Percentiles rank a stretch among this genome's conserved stretches.
phyloP scores from a whole-genome alignment of 2,888 invertebrate species.

The Drosophila setosimentum region DNA sequence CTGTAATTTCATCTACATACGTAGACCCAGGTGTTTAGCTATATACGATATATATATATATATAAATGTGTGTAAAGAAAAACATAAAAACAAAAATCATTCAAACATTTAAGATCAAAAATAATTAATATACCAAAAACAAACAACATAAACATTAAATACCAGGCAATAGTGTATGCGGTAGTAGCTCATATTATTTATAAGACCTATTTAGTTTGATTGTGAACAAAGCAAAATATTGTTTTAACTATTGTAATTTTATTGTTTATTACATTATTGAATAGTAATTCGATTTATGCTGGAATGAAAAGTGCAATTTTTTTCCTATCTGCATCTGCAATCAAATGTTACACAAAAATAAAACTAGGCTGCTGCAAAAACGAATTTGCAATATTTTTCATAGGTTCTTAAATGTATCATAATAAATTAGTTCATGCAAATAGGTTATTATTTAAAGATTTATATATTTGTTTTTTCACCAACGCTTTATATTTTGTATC shows the following conservation, averaged over 20 bases:
- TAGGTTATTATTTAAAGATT: background rate
- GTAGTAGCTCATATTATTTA: slow-evolving; percentile 50
- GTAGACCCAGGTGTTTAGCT: slow-evolving; percentile 40
- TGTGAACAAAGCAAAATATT: slow-evolving; percentile 36
- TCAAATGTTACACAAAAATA: background rate
- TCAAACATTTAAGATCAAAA: slow-evolving; percentile 60
- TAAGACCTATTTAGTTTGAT: slow-evolving; percentile 52
- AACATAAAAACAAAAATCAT: slow-evolving; percentile 26
- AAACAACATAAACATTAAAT: slow-evolving; percentile 34
- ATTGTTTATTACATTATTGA: background rate
- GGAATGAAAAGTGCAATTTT: slow-evolving; percentile 20
- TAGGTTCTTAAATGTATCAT: slow-evolving; percentile 1
- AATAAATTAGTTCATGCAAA: background rate
- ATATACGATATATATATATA: slow-evolving; percentile 30
- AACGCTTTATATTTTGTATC: slow-evolving; percentile 4
- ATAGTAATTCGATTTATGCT: slow-evolving; percentile 19
- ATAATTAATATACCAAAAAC: slow-evolving; percentile 63
- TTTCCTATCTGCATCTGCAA: slow-evolving; percentile 9
- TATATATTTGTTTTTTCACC: slow-evolving; percentile 2
- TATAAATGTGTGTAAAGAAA: slow-evolving; percentile 33
- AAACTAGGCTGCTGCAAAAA: slow-evolving; percentile 10
- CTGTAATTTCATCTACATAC: slow-evolving; percentile 44
- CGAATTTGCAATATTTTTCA: slow-evolving; percentile 8
- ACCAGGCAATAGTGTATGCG: slow-evolving; percentile 38
- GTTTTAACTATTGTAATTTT: slow-evolving; percentile 8